Percentiles rank a stretch among this genome's conserved stretches.
phyloP scores from a whole-genome alignment of 1,140 invertebrate genomes.

The Trachymyrmex septentrionalis region DNA sequence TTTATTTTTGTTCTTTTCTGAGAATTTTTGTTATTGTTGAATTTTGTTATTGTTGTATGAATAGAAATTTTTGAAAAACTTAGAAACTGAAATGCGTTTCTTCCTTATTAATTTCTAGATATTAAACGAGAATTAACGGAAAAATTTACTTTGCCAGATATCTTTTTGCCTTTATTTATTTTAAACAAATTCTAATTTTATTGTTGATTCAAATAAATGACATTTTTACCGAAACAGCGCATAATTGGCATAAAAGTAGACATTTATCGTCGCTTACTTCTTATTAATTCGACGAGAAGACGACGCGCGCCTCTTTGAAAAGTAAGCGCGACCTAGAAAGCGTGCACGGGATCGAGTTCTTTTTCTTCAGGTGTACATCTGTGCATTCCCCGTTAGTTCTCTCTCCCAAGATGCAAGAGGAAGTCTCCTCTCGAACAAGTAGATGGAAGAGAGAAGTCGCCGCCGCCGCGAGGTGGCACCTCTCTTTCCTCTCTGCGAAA shows the following conservation, averaged over 20 bases:
- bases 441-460: slow-evolving; percentile 44
- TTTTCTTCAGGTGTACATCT: slow-evolving; percentile 45
- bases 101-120: background rate
- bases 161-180: background rate
- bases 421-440: slow-evolving; percentile 27
- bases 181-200: background rate
- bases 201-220: background rate
- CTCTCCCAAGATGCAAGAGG: slow-evolving; percentile 52
- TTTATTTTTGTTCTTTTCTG: background rate
- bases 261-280: background rate
- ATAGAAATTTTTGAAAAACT: background rate
- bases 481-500: slow-evolving; percentile 42
- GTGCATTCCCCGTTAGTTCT: slow-evolving; percentile 64
- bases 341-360: slow-evolving; percentile 43
- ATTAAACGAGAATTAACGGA: background rate
- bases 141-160: background rate
- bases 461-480: slow-evolving; percentile 40
- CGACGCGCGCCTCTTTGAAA: slow-evolving; percentile 34
- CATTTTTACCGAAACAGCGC: background rate
- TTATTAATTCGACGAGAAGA: background rate
- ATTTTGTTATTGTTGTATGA: background rate
- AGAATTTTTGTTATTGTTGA: background rate
- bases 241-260: background rate
- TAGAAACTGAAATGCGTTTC: background rate
- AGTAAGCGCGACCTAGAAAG: slow-evolving; percentile 65